Evolutionary conservation across 2,113 vertebrate genomes (phyloP), one percentile per base, ranked within the genome.

Genomic region (Strigops habroptila): DNA sequence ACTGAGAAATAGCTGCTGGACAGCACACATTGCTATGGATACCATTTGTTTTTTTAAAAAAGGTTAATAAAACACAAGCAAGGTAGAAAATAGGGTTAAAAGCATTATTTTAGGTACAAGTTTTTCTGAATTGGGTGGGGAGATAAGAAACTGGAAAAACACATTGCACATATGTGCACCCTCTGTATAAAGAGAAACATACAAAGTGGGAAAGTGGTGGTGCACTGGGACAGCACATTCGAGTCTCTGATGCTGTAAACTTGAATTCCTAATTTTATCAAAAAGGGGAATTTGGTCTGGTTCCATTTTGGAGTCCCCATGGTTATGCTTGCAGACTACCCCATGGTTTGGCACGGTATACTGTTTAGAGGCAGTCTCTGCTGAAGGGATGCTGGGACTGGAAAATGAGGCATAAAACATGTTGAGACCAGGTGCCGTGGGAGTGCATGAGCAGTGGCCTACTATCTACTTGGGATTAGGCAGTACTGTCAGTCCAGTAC

Each of bases 1-100:
- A 82, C 77, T 75, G 88, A 95, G 91, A 95, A 96, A 95, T 31
- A 94, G 92, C 88, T 97, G 91, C 80, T 96, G 92, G 92, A 62
- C 80, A 95, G 91, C 91, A 83, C 76, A 94, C 76, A 83, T 90
- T 92, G 86, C 89, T 93, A 97, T 73, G 53, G 94, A 78, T 96
- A 95, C 57, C 76, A 82, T 57, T 78, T 83, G 69, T 2, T 41
- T 60, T 55, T 51, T 93, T 79, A 90, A 71, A 94, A 95, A 97
- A 93, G 69, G 53, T 93, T 96, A 94, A 84, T 97, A 97, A 97
- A 97, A 96, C 96, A 97, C 94, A 94, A 93, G 94, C 82, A 96
- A 96, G 89, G 65, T 96, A 97, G 86, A 96, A 97, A 97, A 96
- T 15, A 94, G 93, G 92, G 94, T 93, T 94, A 96, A 96, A 96